Percentiles rank a stretch among this genome's conserved stretches.
These are phyloP conservation scores for Psylliodes chrysocephalus DNA, from an alignment of 2,888 invertebrate genomes.

Conservation along the genomic window DNA sequence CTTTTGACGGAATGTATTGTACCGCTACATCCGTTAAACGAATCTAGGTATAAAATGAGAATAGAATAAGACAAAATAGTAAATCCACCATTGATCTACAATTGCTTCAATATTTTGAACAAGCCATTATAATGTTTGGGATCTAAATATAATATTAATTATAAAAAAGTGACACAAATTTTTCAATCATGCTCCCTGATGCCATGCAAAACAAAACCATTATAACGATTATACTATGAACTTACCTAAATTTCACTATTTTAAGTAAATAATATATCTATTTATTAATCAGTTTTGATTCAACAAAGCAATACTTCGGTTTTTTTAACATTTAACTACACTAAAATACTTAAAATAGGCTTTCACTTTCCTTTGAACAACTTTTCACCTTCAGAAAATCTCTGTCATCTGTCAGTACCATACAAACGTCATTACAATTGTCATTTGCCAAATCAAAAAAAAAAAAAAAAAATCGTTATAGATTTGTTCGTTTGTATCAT, in stretches of 20 bases:
- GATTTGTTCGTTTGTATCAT: neutral
- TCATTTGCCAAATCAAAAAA: slow-evolving; percentile 8
- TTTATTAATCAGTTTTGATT: slow-evolving; percentile 14
- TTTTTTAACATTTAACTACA: neutral
- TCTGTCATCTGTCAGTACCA: no score
- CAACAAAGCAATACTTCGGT: slow-evolving; percentile 7
- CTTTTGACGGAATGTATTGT: no score
- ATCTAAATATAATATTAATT: no score
- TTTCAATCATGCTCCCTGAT: neutral
- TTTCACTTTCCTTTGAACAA: slow-evolving; percentile 4
- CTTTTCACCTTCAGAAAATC: no score
- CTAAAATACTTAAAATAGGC: slow-evolving; percentile 9
- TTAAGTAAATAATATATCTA: neutral
- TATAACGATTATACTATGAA: neutral
- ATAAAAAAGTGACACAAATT: no score
- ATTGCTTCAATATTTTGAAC: no score
- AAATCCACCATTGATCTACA: no score
- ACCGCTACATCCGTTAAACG: no score
- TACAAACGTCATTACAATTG: neutral
- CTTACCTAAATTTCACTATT: neutral
- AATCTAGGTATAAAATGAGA: no score
- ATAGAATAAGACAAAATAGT: no score
- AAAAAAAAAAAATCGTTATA: slow-evolving; percentile 8
- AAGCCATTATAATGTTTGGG: no score
- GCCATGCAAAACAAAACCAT: neutral